Base-by-base conservation (phyloP, 2,888 invertebrate genomes). In the Lepidochrysops patricia region DNA sequence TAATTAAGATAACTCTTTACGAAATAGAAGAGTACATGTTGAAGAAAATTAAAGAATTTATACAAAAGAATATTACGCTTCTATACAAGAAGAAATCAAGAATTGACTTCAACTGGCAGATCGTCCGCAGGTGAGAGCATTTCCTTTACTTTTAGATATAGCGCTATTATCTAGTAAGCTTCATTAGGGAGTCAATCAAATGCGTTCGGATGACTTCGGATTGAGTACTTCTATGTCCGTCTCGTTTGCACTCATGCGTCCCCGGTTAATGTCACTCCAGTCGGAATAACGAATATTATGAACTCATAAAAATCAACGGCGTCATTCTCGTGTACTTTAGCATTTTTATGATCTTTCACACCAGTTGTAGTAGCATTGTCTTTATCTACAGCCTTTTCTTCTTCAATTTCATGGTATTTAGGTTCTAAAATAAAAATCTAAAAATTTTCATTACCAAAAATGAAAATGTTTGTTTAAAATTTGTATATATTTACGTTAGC, bases 161-260 rank as follows among this genome's bases (percentile, higher is more conserved):
- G 19, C 15, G 7, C 15, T 52, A 32, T 54, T 4, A 29, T 27
- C 54, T 29, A 52, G 34, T 59, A 26, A 35, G 59, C 59, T 59
- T 59, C 50, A 59, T 59, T 59, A 59, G 49, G n/a, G 59, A 52
- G 59, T 59, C 15, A 34, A 52, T 59, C 59, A 59, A 58, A 58
- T 35, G 54, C 34, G 25, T 35, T 59, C 59, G 59, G 35, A 52
- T 59, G 59, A 59, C 27, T 26, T 59, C 62, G 60, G 62, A 63
- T 57, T 64, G 60, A 60, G 63, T 29, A 32, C 54, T 54, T 62
- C 49, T 62, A 59, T 27, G 12, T 63, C 70, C 72, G 72, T 83
- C 83, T 84, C 83, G 72, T 81, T 84, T 79, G 77, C 84, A 77
- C 84, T 75, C 60, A 60, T 60, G 57, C 43, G 54, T 19, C 49